Conservation (phyloP, 2,888 invertebrate genomes). For the Stenolophus ochropezus region DNA sequence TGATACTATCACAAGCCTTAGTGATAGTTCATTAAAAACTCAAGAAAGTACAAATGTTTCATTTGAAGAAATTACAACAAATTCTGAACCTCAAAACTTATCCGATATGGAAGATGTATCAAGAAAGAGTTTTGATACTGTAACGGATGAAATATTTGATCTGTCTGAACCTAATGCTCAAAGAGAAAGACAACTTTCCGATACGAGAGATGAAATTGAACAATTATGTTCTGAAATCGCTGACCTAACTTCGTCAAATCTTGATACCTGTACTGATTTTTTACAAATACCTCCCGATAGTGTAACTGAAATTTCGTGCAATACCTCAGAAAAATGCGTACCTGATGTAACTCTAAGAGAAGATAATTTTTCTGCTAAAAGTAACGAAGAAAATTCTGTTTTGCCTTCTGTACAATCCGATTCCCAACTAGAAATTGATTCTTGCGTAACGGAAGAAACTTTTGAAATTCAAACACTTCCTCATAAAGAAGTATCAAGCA, state of each 20-base stretch:
- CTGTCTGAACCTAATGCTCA: background rate
- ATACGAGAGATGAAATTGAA: background rate
- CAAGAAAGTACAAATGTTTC: slow-evolving; percentile 7
- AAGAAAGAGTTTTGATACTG: background rate
- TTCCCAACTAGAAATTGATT: background rate
- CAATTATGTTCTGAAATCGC: slow-evolving; percentile 6
- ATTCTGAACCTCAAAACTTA: background rate
- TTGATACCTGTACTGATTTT: too few relatives aligned
- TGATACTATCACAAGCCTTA: too few relatives aligned
- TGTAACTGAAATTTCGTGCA: background rate
- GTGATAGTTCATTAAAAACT: too few relatives aligned
- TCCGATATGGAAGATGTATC: background rate
- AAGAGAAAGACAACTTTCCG: background rate
- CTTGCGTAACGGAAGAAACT: background rate
- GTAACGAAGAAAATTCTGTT: background rate
- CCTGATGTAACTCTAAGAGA: background rate
- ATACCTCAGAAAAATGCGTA: background rate
- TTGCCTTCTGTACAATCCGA: background rate
- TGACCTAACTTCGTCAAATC: background rate
- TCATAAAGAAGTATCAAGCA: background rate
- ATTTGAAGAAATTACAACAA: slow-evolving; percentile 1
- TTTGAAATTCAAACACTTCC: background rate
- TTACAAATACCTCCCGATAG: background rate
- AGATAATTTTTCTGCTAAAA: too few relatives aligned
- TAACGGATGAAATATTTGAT: background rate